phyloP scores from a whole-genome alignment of 2,797 vertebrate species.

The Gallirallus australis region DNA sequence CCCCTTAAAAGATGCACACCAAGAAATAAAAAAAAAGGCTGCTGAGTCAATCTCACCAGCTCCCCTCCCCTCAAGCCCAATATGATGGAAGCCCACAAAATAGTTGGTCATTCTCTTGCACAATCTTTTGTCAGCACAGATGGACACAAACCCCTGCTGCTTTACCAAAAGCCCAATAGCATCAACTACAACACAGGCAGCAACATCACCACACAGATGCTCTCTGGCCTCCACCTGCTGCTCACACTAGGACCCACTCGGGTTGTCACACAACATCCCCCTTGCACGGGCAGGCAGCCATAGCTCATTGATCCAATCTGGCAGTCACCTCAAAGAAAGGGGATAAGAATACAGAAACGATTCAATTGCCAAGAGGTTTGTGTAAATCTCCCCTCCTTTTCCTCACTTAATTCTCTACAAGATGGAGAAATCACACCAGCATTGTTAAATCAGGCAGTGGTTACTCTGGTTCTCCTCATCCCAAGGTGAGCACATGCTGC shows the following conservation, averaged over 20 bases:
- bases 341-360: neutral
- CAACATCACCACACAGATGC: neutral
- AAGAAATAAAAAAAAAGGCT: neutral
- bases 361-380: neutral
- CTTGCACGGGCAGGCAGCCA: accelerated
- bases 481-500: neutral
- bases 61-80: neutral
- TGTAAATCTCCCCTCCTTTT: neutral
- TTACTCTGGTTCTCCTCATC: neutral
- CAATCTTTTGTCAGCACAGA: neutral
- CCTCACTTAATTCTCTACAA: neutral
- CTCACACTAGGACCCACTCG: neutral
- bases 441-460: neutral
- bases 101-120: neutral
- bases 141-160: neutral
- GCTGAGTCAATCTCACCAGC: neutral
- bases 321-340: neutral
- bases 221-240: neutral
- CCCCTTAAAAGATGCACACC: neutral
- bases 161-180: neutral
- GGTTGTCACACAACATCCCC: neutral
- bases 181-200: neutral
- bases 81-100: accelerated
- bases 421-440: neutral
- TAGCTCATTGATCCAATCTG: accelerated